phyloP scores from a whole-genome alignment of 2,797 vertebrate genomes.

The Salmo trutta region DNA sequence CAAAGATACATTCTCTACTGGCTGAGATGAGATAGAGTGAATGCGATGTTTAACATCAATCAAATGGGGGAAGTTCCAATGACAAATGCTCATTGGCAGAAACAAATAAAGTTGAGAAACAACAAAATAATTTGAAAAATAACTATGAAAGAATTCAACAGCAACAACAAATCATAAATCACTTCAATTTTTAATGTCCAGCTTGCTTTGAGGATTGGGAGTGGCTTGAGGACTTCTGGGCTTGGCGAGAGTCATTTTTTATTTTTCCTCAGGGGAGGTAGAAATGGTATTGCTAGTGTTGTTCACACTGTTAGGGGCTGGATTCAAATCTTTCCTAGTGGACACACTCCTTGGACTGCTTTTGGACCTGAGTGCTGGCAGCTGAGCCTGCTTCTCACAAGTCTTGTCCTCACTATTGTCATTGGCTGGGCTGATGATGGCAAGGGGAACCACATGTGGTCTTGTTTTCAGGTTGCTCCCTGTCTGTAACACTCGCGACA shows the following conservation, averaged over 20 bases:
- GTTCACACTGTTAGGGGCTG: not conserved
- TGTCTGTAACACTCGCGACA: not conserved
- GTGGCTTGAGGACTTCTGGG: too few relatives aligned
- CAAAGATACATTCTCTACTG: conserved; percentile 46
- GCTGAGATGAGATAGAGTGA: conserved; percentile 41
- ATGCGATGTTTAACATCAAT: conserved; percentile 53
- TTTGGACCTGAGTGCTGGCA: conserved; percentile 17
- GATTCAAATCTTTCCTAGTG: too few relatives aligned
- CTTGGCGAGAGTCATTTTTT: not conserved
- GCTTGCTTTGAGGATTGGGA: conserved; percentile 15
- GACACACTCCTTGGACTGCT: conserved; percentile 7
- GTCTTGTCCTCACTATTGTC: not conserved
- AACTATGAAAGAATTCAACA: conserved; percentile 40
- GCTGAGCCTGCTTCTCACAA: conserved; percentile 7
- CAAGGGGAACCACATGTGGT: not conserved
- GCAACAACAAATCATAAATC: not conserved
- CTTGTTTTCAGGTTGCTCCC: conserved; percentile 6
- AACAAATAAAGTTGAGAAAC: conserved; percentile 46
- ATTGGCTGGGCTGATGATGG: not conserved
- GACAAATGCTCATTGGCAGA: conserved; percentile 61
- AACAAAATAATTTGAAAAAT: too few relatives aligned
- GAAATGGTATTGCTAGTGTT: not conserved
- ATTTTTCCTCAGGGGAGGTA: conserved; percentile 28
- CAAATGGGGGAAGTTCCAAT: conserved; percentile 55
- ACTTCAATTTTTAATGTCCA: conserved; percentile 73